These are phyloP conservation scores for Polia nebulosa DNA, from an alignment of 2,888 invertebrate species.

Conservation along the genomic window DNA sequence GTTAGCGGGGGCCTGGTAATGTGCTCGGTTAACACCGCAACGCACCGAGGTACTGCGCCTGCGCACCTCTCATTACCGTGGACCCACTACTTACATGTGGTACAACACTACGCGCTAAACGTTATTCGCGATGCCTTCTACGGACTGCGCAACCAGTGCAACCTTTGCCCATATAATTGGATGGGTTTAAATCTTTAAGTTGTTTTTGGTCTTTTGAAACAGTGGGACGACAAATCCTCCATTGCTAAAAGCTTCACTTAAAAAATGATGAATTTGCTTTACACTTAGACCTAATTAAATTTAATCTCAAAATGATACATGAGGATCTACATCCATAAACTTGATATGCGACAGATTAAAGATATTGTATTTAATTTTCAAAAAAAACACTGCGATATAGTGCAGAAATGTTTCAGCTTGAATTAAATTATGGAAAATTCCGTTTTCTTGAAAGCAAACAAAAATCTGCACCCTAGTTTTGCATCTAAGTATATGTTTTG, in stretches of 20 bases:
- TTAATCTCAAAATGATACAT: too few species aligned
- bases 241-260: too few species aligned
- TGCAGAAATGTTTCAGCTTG: background rate
- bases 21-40: slow-evolving; percentile 81
- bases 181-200: slow-evolving; percentile 18
- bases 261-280: background rate
- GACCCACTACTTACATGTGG: slow-evolving; percentile 73
- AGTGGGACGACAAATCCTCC: too few species aligned
- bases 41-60: slow-evolving; percentile 58
- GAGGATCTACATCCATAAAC: too few species aligned
- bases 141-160: slow-evolving; percentile 63
- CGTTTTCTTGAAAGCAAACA: background rate
- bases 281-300: background rate
- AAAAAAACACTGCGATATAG: too few species aligned
- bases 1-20: slow-evolving; percentile 87
- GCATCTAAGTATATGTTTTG: background rate
- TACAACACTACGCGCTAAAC: slow-evolving; percentile 77
- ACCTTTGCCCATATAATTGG: slow-evolving; percentile 45
- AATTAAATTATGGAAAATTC: slow-evolving; percentile 6
- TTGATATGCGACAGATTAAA: too few species aligned
- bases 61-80: slow-evolving; percentile 84
- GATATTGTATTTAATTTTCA: too few species aligned
- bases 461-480: background rate
- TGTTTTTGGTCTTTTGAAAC: background rate
- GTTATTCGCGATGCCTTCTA: slow-evolving; percentile 82